These are phyloP conservation scores for Neodiprion lecontei DNA, from an alignment of 1,140 invertebrate genomes.

Conservation along the genomic window DNA sequence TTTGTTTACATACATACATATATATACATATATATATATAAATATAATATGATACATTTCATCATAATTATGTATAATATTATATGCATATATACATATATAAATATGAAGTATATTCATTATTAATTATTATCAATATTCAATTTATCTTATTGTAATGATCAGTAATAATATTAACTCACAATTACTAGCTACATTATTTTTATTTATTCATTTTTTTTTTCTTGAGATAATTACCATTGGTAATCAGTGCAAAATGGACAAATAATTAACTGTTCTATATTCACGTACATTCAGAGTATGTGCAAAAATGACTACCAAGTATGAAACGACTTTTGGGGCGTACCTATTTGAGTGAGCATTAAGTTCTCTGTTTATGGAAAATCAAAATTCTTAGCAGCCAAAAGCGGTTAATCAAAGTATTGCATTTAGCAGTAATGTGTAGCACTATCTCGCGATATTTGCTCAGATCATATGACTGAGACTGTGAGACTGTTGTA, in stretches of 20 bases:
- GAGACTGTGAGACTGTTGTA: too few relatives aligned
- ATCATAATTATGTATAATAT: conserved; percentile 22
- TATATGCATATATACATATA: conserved; percentile 32
- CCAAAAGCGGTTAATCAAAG: too few relatives aligned
- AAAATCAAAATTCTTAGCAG: too few relatives aligned
- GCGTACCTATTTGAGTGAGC: too few relatives aligned
- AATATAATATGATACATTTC: conserved; percentile 12
- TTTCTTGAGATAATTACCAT: conserved; percentile 36
- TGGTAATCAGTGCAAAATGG: conserved; percentile 40
- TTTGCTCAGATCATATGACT: too few relatives aligned
- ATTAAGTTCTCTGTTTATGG: too few relatives aligned
- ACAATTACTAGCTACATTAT: conserved; percentile 47
- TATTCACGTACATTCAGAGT: too few relatives aligned
- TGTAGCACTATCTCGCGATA: too few relatives aligned
- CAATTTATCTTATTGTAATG: conserved; percentile 39
- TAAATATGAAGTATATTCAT: conserved; percentile 43
- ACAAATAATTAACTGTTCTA: conserved; percentile 27
- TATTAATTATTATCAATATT: conserved; percentile 44
- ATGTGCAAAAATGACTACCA: too few relatives aligned
- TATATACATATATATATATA: not conserved
- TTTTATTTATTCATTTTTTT: conserved; percentile 14
- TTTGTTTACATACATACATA: not conserved
- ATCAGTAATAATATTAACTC: conserved; percentile 41
- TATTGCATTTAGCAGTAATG: too few relatives aligned
- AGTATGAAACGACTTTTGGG: too few relatives aligned